Conservation (phyloP, 2,888 invertebrate genomes). For the Lycophotia porphyrea region DNA sequence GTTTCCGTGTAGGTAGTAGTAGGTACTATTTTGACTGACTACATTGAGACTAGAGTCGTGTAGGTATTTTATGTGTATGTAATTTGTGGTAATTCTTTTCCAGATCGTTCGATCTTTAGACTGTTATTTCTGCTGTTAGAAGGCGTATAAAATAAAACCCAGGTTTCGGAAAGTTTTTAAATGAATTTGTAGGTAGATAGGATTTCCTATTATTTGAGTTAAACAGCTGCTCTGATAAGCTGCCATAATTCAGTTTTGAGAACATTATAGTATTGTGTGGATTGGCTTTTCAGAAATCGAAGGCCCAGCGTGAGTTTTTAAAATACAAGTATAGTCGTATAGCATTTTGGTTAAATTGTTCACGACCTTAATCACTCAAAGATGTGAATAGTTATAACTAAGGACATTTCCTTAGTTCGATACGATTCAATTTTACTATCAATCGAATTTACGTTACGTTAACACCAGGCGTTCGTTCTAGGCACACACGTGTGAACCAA, state of each 20-base stretch:
- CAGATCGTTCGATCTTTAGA: not conserved
- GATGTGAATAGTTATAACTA: not conserved
- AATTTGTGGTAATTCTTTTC: not conserved
- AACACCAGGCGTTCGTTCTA: not conserved
- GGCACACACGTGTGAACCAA: not conserved
- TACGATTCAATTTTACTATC: too few relatives aligned
- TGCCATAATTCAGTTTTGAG: not conserved
- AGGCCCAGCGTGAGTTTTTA: too few relatives aligned
- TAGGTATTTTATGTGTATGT: not conserved
- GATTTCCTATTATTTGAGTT: not conserved
- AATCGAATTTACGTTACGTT: not conserved
- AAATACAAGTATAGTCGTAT: not conserved
- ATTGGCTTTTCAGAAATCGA: not conserved
- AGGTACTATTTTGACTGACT: not conserved
- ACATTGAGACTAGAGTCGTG: not conserved
- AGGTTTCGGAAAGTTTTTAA: not conserved
- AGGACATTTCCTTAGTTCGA: too few relatives aligned
- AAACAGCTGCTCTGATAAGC: not conserved
- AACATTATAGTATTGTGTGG: not conserved
- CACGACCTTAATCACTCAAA: not conserved
- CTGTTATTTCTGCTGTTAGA: not conserved
- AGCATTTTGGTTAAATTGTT: not conserved
- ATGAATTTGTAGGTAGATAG: not conserved
- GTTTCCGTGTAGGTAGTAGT: constrained; percentile 10
- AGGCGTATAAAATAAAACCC: not conserved